A percentile compares a stretch with the other conserved stretches of the same genome.
phyloP scores from a whole-genome alignment of 2,113 vertebrate species.

The Synodontis membranacea region DNA sequence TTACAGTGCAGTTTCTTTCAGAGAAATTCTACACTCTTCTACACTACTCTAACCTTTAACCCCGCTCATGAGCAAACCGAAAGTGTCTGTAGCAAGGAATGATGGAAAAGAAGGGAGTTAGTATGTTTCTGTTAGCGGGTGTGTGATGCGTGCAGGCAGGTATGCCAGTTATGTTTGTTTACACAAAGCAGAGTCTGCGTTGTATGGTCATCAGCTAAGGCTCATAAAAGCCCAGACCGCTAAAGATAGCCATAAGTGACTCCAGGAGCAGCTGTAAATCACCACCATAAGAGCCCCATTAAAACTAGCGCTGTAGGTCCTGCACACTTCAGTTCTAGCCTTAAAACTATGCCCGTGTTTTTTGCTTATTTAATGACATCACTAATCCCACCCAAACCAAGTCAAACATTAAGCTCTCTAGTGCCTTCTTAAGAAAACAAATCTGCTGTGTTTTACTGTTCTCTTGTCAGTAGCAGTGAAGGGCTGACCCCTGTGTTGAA shows the following conservation, averaged over 20 bases:
- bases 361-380: conserved; percentile 1
- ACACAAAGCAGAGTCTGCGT: conserved; percentile 2
- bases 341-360: not conserved
- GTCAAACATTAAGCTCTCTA: conserved; percentile 10
- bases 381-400: conserved; percentile 3
- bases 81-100: not conserved
- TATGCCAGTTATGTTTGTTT: conserved; percentile 47
- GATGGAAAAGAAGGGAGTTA: not conserved
- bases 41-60: too few species aligned
- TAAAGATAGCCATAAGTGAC: conserved; percentile 68
- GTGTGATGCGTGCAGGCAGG: conserved; percentile 34
- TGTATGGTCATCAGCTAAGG: conserved; percentile 47
- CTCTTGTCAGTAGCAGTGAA: not conserved
- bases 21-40: not conserved
- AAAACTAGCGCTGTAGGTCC: conserved; percentile 54
- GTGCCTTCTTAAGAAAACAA: conserved; percentile 18
- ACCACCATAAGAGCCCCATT: conserved; percentile 41
- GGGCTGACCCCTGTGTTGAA: conserved; percentile 28
- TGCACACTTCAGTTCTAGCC: not conserved
- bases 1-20: not conserved
- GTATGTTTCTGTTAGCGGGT: conserved; percentile 15
- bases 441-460: conserved; percentile 3
- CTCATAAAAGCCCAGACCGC: conserved; percentile 63
- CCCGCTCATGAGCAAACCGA: not conserved
- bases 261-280: conserved; percentile 62